These are phyloP conservation scores for Girardinichthys multiradiatus DNA, from an alignment of 2,113 vertebrate species.

Conservation along the genomic window DNA sequence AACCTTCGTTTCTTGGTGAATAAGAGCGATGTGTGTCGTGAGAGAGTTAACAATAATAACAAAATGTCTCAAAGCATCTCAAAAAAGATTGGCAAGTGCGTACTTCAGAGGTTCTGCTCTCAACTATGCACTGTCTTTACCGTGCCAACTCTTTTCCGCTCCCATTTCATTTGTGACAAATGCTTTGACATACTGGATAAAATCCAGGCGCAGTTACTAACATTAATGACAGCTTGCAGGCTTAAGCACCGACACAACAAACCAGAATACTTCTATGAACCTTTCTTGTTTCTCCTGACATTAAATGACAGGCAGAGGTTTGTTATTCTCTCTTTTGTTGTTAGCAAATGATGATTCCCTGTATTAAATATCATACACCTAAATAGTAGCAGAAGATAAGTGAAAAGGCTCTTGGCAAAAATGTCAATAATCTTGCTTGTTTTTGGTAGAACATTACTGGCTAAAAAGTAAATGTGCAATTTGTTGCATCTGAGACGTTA, in stretches of 20 bases:
- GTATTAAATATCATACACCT: no score
- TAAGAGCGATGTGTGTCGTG: not conserved
- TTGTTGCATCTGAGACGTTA: not conserved
- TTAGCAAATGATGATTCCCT: no score
- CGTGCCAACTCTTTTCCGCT: not conserved
- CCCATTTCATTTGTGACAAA: not conserved
- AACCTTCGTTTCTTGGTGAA: not conserved
- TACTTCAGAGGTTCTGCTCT: constrained; percentile 4
- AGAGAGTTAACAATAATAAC: not conserved
- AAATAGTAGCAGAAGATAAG: no score
- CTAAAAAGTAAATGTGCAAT: not conserved
- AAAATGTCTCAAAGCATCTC: not conserved
- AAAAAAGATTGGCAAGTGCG: constrained; percentile 12
- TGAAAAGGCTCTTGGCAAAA: not conserved
- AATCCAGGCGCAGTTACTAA: not conserved
- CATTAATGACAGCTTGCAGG: not conserved
- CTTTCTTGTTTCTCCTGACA: no score
- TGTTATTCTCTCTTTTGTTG: no score
- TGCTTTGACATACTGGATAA: constrained; percentile 6
- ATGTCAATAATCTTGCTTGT: not conserved
- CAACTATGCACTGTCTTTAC: no score
- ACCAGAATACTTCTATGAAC: not conserved
- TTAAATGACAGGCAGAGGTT: no score
- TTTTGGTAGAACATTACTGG: not conserved
- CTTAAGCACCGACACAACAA: no score